phyloP scores from a whole-genome alignment of 2,797 vertebrate species.

The Hydrocynus forskahlii region DNA sequence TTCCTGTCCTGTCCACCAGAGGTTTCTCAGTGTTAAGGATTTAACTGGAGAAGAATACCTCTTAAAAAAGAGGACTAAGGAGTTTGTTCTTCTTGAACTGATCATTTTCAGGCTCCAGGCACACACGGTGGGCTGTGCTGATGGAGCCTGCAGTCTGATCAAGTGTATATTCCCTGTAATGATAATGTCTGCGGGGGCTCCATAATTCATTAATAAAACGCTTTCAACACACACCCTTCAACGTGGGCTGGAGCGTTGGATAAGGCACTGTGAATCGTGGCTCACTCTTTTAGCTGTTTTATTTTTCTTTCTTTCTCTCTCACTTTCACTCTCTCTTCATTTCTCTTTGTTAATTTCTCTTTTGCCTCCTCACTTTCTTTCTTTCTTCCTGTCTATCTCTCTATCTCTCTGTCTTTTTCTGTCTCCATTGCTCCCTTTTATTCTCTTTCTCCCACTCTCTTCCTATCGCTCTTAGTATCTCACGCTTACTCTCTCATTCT shows the following conservation, averaged over 20 bases:
- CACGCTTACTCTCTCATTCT: background rate
- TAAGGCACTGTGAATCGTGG: conserved; percentile 34
- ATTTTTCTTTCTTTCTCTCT: background rate
- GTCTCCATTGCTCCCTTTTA: no score
- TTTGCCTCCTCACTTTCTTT: no score
- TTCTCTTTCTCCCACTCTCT: no score
- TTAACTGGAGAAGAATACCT: background rate
- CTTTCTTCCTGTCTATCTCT: no score
- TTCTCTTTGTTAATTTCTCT: no score
- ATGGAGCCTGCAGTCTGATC: conserved; percentile 9
- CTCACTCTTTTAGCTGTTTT: background rate
- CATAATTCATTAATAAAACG: conserved; percentile 58
- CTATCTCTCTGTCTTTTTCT: no score
- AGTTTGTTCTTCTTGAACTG: background rate
- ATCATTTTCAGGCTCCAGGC: background rate
- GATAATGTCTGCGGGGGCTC: conserved; percentile 47
- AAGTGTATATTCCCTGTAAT: conserved; percentile 25
- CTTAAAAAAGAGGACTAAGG: background rate
- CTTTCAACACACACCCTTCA: conserved; percentile 35
- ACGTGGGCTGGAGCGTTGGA: conserved; percentile 28
- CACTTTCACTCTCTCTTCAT: background rate
- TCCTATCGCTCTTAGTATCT: no score
- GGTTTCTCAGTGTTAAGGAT: background rate
- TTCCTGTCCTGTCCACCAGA: background rate
- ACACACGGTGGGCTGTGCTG: conserved; percentile 22